Conservation (phyloP, 2,888 invertebrate species). For the Spilosoma lubricipeda region DNA sequence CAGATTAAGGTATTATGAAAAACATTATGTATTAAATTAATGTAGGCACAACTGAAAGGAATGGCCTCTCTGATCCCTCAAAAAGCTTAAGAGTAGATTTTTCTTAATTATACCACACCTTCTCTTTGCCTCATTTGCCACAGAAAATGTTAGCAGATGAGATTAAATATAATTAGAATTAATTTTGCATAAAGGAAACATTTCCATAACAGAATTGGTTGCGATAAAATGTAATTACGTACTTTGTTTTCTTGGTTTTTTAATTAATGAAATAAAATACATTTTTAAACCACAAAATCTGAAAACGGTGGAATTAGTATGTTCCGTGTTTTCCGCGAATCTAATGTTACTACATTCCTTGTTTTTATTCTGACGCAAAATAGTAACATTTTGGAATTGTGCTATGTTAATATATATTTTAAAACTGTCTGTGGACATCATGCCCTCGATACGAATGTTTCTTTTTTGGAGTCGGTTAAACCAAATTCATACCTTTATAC, state of each 20-base stretch:
- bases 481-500: too few species aligned
- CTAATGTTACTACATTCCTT: too few species aligned
- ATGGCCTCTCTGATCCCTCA: conserved; percentile 27
- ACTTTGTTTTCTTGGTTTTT: conserved; percentile 16
- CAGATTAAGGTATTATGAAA: conserved; percentile 42
- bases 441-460: not conserved
- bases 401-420: too few species aligned
- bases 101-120: conserved; percentile 42
- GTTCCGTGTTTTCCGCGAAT: not conserved
- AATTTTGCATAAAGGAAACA: conserved; percentile 38
- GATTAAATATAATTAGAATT: conserved; percentile 39
- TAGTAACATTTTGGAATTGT: too few species aligned
- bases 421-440: not conserved
- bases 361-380: too few species aligned
- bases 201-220: conserved; percentile 34
- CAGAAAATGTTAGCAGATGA: conserved; percentile 37
- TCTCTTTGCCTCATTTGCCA: conserved; percentile 32
- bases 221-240: conserved; percentile 29
- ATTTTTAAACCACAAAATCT: conserved; percentile 21
- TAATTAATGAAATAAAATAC: conserved; percentile 7
- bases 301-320: not conserved
- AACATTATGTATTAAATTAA: conserved; percentile 40
- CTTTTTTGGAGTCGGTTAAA: too few species aligned
- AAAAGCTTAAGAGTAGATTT: conserved; percentile 28
- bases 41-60: conserved; percentile 42